Conservation (phyloP, 2,888 invertebrate species). For the Xylota segnis region DNA sequence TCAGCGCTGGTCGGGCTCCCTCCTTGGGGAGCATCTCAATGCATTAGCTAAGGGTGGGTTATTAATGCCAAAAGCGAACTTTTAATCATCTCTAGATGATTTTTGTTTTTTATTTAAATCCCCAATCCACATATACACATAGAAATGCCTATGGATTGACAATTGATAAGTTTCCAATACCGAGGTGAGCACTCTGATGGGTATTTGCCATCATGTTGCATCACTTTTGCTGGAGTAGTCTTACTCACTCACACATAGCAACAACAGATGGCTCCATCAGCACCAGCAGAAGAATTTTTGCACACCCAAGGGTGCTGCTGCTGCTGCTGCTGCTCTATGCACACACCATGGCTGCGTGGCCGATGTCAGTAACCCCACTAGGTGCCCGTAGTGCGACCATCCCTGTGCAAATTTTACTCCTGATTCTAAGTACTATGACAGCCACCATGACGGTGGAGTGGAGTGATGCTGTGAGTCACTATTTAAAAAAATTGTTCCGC, state of each 20-base stretch:
- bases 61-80: conserved; percentile 43
- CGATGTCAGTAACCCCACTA: conserved; percentile 73
- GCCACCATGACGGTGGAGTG: conserved; percentile 27
- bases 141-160: conserved; percentile 53
- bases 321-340: conserved; percentile 24
- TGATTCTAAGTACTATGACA: conserved; percentile 57
- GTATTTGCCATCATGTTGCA: conserved; percentile 35
- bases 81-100: conserved; percentile 51
- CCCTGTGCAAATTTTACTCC: conserved; percentile 55
- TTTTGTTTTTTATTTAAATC: conserved; percentile 31
- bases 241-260: conserved; percentile 29
- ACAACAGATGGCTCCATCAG: conserved; percentile 57
- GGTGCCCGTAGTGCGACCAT: conserved; percentile 40
- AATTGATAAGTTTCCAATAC: conserved; percentile 63
- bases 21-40: conserved; percentile 11
- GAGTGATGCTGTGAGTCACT: conserved; percentile 59
- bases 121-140: conserved; percentile 20
- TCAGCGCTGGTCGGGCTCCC: background rate
- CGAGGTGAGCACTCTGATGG: conserved; percentile 21
- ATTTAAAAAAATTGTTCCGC: conserved; percentile 19
- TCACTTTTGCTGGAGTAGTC: conserved; percentile 27
- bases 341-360: conserved; percentile 43
- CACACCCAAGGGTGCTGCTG: conserved; percentile 49
- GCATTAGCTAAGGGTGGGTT: conserved; percentile 12
- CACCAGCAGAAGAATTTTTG: conserved; percentile 30